Conservation (phyloP, 2,888 invertebrate species). For the Heteromyza rotundicornis region DNA sequence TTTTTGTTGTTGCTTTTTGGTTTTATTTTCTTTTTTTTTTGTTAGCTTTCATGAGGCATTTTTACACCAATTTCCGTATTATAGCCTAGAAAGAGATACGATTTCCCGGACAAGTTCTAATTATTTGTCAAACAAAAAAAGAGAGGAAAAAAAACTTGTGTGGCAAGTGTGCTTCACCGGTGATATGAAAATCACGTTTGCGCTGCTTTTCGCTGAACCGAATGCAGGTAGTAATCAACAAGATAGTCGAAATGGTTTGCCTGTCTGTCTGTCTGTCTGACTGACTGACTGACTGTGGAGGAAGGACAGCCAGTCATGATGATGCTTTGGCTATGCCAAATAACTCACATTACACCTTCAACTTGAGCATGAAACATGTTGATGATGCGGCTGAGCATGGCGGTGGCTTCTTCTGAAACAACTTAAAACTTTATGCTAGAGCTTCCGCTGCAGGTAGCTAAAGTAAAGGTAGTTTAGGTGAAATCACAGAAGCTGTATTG, state of each 20-base stretch:
- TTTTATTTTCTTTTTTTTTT: too few relatives aligned
- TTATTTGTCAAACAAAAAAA: conserved; percentile 21
- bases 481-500: too few relatives aligned
- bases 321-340: neutral
- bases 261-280: neutral
- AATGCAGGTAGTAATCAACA: conserved; percentile 17
- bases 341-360: conserved; percentile 25
- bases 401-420: too few relatives aligned
- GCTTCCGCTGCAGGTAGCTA: too few relatives aligned
- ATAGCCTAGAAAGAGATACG: neutral
- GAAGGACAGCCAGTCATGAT: conserved; percentile 1
- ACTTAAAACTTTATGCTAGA: too few relatives aligned
- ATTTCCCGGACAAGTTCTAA: conserved; percentile 20
- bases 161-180: neutral
- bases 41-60: too few relatives aligned
- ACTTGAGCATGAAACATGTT: too few relatives aligned
- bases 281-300: neutral
- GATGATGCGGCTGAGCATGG: too few relatives aligned
- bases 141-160: too few relatives aligned
- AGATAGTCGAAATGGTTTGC: neutral
- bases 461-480: too few relatives aligned
- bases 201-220: neutral
- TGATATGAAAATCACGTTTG: conserved; percentile 11
- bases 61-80: neutral
- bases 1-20: too few relatives aligned